These are phyloP conservation scores for Dicrurus megarhynchus DNA, from an alignment of 2,113 vertebrate genomes.

Conservation along the genomic window DNA sequence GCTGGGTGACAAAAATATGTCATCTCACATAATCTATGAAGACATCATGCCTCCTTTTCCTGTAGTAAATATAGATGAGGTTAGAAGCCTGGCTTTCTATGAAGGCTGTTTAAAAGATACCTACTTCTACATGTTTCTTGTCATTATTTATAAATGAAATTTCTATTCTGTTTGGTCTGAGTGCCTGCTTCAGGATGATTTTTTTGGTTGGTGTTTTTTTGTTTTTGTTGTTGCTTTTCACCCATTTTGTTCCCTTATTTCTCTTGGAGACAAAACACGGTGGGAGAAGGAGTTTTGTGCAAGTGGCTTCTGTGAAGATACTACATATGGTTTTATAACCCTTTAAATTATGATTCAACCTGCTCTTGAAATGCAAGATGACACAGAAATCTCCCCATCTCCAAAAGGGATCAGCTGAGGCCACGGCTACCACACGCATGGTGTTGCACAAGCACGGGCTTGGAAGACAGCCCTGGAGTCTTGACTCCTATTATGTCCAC, in stretches of 20 bases:
- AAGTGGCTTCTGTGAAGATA: neutral
- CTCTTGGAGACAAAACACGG: neutral
- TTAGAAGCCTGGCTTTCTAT: neutral
- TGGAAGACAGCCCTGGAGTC: neutral
- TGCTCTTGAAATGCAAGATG: neutral
- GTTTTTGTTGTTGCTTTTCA: neutral
- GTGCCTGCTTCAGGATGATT: neutral
- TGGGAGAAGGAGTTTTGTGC: neutral
- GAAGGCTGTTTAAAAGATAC: neutral
- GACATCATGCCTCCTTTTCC: neutral
- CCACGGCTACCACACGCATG: neutral
- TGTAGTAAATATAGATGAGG: conserved; percentile 15
- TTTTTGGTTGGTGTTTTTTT: neutral
- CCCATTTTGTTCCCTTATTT: neutral
- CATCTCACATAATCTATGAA: conserved; percentile 9
- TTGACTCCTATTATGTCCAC: neutral
- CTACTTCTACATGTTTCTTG: neutral
- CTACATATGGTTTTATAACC: neutral
- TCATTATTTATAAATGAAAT: neutral
- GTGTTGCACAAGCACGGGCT: neutral
- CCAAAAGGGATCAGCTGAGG: neutral
- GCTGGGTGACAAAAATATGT: conserved; percentile 1
- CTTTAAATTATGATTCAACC: neutral
- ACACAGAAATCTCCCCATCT: neutral
- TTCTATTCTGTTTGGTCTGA: neutral